These are phyloP conservation scores for Plagodis pulveraria DNA, from an alignment of 2,888 invertebrate species.

Conservation along the genomic window DNA sequence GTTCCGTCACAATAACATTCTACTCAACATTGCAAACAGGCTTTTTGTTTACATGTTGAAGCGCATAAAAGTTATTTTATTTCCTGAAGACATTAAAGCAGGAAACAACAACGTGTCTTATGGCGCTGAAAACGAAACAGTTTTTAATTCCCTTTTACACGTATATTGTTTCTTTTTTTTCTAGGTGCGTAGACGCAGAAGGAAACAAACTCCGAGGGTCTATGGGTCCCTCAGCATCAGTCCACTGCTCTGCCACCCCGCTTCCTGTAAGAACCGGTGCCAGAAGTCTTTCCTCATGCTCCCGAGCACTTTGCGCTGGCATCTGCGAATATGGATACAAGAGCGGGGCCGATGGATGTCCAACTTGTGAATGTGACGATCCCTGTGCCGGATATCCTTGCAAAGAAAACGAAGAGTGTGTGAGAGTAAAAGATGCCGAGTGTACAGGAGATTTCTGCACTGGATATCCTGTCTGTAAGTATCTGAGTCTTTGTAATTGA, in stretches of 20 bases:
- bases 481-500: not conserved
- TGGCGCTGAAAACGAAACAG: no score
- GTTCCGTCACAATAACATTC: no score
- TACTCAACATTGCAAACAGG: no score
- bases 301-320: slow-evolving; percentile 90
- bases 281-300: slow-evolving; percentile 86
- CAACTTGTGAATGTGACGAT: slow-evolving; percentile 94
- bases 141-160: no score
- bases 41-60: no score
- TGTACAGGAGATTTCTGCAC: slow-evolving; percentile 88
- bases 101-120: no score
- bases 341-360: slow-evolving; percentile 88
- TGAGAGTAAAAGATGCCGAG: slow-evolving; percentile 88
- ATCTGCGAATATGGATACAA: slow-evolving; percentile 95
- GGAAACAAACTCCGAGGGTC: slow-evolving; percentile 92
- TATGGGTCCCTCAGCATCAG: slow-evolving; percentile 90
- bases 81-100: no score
- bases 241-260: slow-evolving; percentile 84
- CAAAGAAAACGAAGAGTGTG: slow-evolving; percentile 89
- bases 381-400: slow-evolving; percentile 93
- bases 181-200: slow-evolving; percentile 89
- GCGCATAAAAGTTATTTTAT: no score
- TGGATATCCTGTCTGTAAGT: slow-evolving; percentile 91
- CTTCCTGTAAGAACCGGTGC: slow-evolving; percentile 70
- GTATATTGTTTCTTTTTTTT: not conserved